phyloP scores from a whole-genome alignment of 1,140 invertebrate genomes.

The Lepidostoma basale region DNA sequence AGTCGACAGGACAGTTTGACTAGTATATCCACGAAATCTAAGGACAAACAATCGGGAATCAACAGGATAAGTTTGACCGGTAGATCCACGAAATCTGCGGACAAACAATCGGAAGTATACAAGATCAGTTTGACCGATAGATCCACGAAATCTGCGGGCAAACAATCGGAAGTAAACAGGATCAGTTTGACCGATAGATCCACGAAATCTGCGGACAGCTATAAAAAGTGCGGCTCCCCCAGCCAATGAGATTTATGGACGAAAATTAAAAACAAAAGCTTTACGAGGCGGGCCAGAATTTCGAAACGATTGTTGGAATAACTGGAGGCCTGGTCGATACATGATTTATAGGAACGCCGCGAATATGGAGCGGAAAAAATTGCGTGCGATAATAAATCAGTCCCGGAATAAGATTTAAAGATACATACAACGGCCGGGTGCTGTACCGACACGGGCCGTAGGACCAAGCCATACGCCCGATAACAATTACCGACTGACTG shows the following conservation, averaged over 20 bases:
- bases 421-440: background rate
- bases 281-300: constrained; percentile 8
- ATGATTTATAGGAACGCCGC: constrained; percentile 4
- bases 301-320: constrained; percentile 16
- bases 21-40: too few species aligned
- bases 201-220: too few species aligned
- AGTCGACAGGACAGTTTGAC: too few species aligned
- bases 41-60: too few species aligned
- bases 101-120: too few species aligned
- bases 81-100: too few species aligned
- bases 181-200: too few species aligned
- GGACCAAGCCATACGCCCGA: background rate
- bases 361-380: constrained; percentile 6
- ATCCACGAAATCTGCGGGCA: too few species aligned
- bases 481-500: background rate
- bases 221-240: background rate
- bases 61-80: too few species aligned
- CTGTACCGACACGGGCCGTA: too few species aligned
- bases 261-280: constrained; percentile 19
- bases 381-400: background rate
- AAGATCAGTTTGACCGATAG: too few species aligned
- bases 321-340: constrained; percentile 5
- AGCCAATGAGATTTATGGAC: background rate
- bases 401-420: constrained; percentile 4
- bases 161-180: too few species aligned